Base-by-base conservation (phyloP, 2,888 invertebrate species). In the Pyralis farinalis region DNA sequence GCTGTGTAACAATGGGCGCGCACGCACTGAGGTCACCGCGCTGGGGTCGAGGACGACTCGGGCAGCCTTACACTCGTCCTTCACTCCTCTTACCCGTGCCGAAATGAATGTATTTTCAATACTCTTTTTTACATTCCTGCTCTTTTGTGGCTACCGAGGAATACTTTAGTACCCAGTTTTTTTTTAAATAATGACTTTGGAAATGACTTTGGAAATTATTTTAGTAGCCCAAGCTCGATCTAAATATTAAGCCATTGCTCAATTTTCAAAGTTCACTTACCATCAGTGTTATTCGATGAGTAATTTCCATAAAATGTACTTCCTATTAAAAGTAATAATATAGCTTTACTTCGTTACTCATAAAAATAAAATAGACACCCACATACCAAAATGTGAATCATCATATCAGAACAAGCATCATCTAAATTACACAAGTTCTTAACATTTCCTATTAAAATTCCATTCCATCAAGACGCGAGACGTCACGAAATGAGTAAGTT, bases 1-100 rank as follows among this genome's bases (percentile, higher is more conserved):
- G 41, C 47, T 51, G 66, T 51, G 66, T 65, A 78, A 79, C 79
- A 79, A 77, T 77, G 71, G 67, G 58, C 34, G 56, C 56, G 80
- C 82, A 79, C 80, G 77, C 79, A 80, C 70, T 64, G 80, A 75
- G 81, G 80, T 75, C 75, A 72, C 53, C 54, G 16, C 54, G 58
- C 63, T 37, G 58, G 67, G 78, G 77, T 79, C 80, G 81, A 81
- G 80, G 81, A 73, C 81, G 80, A 63, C 45, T 52, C 55, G 16
- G 16, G 16, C 16, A 70, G 69, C 71, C 75, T 74, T 71, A 65
- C n/a, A n/a, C 71, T 62, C 80, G 78, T 71, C 81, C 80, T 78
- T 78, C 74, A 69, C 51, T 57, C 61, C 60, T 58, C 7, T 6
- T 31, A 12, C 12, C 12, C 7, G 31, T 31, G 31, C 31, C 31